Percentiles rank a stretch among this genome's conserved stretches.
These are phyloP conservation scores for Volucella bombylans DNA, from an alignment of 2,888 invertebrate genomes.

Conservation along the genomic window DNA sequence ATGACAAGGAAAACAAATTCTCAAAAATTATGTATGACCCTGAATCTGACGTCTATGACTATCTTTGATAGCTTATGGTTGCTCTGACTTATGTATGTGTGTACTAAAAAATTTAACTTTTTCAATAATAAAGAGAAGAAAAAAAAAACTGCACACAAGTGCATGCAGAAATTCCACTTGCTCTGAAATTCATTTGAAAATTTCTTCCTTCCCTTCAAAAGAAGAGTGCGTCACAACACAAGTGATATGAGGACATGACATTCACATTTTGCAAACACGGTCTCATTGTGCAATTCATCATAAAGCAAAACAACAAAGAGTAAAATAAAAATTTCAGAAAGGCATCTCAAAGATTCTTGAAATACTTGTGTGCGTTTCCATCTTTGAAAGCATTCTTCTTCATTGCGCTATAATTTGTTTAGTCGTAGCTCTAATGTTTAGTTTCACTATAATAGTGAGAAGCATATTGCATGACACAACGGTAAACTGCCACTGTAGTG, in stretches of 20 bases:
- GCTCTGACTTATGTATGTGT: too few species aligned
- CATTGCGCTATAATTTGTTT: conserved; percentile 47
- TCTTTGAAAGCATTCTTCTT: conserved; percentile 16
- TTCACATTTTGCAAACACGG: background rate
- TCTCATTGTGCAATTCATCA: too few species aligned
- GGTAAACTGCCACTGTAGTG: conserved; percentile 57
- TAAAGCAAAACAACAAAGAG: background rate
- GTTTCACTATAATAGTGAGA: conserved; percentile 10
- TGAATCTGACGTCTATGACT: too few species aligned
- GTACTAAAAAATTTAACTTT: too few species aligned
- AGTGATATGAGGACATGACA: conserved; percentile 28
- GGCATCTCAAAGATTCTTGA: conserved; percentile 47
- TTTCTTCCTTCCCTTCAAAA: conserved; percentile 22
- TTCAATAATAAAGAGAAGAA: too few species aligned
- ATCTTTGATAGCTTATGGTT: too few species aligned
- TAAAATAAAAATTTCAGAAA: conserved; percentile 25
- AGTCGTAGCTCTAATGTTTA: conserved; percentile 2
- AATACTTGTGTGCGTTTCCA: conserved; percentile 24
- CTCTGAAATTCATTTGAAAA: conserved; percentile 29
- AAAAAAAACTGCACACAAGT: too few species aligned
- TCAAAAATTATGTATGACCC: too few species aligned
- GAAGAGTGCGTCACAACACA: too few species aligned
- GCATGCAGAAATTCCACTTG: background rate
- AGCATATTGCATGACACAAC: conserved; percentile 34
- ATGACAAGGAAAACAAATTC: too few species aligned